Evolutionary conservation across 1,140 invertebrate species (phyloP), one percentile per base, ranked within the genome.

Genomic region (Drosophila parabipectinata): DNA sequence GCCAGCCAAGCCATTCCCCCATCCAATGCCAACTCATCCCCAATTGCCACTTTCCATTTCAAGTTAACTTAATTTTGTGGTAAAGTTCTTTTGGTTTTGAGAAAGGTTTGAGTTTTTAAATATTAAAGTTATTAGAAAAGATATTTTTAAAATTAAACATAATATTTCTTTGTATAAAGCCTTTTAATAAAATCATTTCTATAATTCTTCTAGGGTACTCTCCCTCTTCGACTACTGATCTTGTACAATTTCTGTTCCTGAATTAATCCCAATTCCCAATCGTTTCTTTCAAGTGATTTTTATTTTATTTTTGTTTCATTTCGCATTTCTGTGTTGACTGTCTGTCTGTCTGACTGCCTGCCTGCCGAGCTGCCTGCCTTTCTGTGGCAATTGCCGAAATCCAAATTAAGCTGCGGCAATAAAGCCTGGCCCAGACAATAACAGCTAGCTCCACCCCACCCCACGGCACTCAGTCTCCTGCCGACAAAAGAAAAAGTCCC

Each of bases 371-470:
- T 14, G 18, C 26, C 24, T 62, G 44, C 32, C 48, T 54, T 73
- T 54, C 34, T 47, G 59, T 37, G 72, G 59, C 71, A 57, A 75
- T 75, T 75, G 64, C 63, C 60, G 41, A 72, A 75, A 60, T 61
- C 56, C 66, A 64, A 80, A 80, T 69, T 63, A 81, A 82, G 61
- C 62, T 73, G 62, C 24, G 69, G 73, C 58, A 57, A 68, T 81
- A 81, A 81, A 81, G 62, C 55, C 44, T 50, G 54, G 47, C 71
- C 28, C 15, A 48, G 58, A 61, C 68, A 73, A 74, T 66, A 74
- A 53, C 10, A 63, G 37, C 52, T 50, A 61, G 61, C 56, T 1
- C 18, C 18, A 18, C 15, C 15, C 55, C 30, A 54, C 24, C 32
- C 53, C 26, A 18, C 14, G 21, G 12, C 4, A 3, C 15, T 14